phyloP scores from a whole-genome alignment of 2,888 invertebrate genomes.

The Miltochrista miniata region DNA sequence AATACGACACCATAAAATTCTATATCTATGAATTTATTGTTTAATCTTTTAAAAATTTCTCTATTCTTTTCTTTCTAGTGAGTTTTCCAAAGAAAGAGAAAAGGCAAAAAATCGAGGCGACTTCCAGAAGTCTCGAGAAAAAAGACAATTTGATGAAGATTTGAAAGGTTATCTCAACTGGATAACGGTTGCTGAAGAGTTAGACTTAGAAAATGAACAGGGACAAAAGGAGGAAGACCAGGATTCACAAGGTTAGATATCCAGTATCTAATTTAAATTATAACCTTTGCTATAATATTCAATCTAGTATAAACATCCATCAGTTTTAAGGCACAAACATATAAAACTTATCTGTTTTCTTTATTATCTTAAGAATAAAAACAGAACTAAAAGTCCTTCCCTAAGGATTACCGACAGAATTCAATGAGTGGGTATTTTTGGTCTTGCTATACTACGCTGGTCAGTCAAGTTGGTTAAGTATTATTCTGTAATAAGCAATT shows the following conservation, averaged over 20 bases:
- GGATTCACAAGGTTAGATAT: constrained; percentile 65
- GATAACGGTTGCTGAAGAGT: constrained; percentile 99
- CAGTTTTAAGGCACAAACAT: too few species aligned
- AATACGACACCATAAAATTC: too few species aligned
- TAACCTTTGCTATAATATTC: neutral
- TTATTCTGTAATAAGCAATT: too few species aligned
- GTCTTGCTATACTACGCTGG: too few species aligned
- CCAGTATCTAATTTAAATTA: neutral
- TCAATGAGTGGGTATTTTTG: too few species aligned
- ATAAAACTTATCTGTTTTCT: too few species aligned
- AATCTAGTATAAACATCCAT: too few species aligned
- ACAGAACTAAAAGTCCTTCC: too few species aligned
- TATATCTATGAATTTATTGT: neutral
- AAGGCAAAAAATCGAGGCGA: constrained; percentile 99
- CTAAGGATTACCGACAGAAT: too few species aligned
- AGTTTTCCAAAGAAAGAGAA: constrained; percentile 99
- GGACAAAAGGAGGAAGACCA: constrained; percentile 88
- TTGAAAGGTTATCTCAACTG: constrained; percentile 98
- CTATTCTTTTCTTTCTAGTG: constrained; percentile 86
- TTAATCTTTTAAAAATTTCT: neutral
- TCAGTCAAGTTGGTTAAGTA: too few species aligned
- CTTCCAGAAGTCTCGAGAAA: constrained; percentile 98
- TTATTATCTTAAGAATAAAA: too few species aligned
- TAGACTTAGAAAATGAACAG: constrained; percentile 96
- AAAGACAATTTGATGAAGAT: constrained; percentile 99